phyloP scores from a whole-genome alignment of 2,113 vertebrate genomes.

The Vulpes ferrilata region DNA sequence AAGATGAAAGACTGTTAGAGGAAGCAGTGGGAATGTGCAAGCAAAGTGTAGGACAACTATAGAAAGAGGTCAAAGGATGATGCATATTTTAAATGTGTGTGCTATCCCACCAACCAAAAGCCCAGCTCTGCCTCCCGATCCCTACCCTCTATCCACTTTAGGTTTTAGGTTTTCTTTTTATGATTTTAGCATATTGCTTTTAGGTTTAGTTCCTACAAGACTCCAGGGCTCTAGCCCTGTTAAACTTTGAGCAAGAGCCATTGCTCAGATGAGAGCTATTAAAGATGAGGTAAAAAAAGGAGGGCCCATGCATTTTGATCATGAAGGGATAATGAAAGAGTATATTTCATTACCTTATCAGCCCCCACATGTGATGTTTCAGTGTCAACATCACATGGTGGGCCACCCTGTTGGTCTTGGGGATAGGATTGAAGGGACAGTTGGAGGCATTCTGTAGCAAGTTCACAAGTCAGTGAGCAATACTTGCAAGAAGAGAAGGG shows the following conservation, averaged over 20 bases:
- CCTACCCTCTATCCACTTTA: not conserved
- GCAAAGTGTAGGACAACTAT: not conserved
- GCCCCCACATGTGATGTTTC: not conserved
- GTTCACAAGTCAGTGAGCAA: not conserved
- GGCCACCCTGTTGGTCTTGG: not conserved
- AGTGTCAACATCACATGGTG: not conserved
- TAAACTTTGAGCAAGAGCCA: not conserved
- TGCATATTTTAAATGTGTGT: not conserved
- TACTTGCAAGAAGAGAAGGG: not conserved
- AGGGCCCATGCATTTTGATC: not conserved
- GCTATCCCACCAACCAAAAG: not conserved
- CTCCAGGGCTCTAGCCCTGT: not conserved
- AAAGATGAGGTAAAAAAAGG: not conserved
- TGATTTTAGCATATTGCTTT: not conserved
- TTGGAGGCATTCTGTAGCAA: not conserved
- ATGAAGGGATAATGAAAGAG: not conserved
- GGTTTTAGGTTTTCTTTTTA: not conserved
- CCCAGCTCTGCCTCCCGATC: constrained; percentile 18
- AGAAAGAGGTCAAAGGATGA: not conserved
- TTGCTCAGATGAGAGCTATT: not conserved
- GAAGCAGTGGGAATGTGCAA: not conserved
- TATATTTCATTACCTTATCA: not conserved
- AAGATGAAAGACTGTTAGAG: not conserved
- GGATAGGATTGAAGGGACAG: not conserved
- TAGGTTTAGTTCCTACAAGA: not conserved